These are phyloP conservation scores for Microctenopoma steveboyesi DNA, from an alignment of 2,797 vertebrate species.

Conservation along the genomic window DNA sequence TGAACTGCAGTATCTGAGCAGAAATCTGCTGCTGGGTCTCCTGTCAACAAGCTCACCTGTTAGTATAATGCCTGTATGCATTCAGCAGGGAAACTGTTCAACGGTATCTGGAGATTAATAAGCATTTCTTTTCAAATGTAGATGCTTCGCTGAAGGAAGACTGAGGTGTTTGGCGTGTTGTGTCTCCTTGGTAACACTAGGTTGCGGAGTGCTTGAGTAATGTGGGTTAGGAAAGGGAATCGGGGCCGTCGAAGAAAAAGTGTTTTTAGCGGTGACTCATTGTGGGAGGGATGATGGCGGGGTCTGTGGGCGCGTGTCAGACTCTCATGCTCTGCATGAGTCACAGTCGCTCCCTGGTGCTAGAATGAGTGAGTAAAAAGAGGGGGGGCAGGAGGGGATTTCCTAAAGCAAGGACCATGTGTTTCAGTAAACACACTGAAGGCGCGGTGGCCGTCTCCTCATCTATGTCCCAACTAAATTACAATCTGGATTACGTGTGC, in stretches of 20 bases:
- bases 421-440: constrained; percentile 22
- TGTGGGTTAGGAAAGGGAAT: constrained; percentile 18
- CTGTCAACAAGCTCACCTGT: not conserved
- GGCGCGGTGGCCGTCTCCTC: constrained; percentile 17
- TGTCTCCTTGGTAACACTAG: constrained; percentile 55
- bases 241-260: constrained; percentile 6
- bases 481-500: not conserved
- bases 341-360: constrained; percentile 42
- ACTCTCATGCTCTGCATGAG: constrained; percentile 34
- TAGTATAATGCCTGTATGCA: not conserved
- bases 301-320: constrained; percentile 10
- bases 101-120: not conserved
- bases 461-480: not conserved
- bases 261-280: constrained; percentile 65
- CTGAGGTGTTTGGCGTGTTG: constrained; percentile 47
- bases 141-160: not conserved
- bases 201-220: constrained; percentile 50
- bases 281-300: constrained; percentile 38
- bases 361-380: constrained; percentile 1
- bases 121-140: constrained; percentile 18
- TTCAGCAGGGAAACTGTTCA: not conserved
- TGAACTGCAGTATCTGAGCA: not conserved
- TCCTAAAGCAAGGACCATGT: constrained; percentile 39
- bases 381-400: constrained; percentile 34
- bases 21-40: not conserved